phyloP scores from a whole-genome alignment of 2,797 vertebrate genomes.

The Lates japonicus region DNA sequence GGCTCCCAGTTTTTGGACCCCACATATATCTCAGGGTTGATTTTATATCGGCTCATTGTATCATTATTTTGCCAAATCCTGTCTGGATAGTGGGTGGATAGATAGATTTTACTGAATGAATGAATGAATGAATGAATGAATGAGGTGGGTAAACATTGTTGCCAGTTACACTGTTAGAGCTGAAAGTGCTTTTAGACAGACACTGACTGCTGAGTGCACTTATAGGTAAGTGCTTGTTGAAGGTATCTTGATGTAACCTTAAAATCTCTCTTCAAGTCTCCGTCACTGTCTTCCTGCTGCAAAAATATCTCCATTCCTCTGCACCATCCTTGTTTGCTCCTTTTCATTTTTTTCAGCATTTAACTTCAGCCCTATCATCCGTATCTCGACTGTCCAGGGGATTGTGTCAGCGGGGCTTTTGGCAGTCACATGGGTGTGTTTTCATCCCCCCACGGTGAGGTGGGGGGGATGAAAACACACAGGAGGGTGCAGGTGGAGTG shows the following conservation, averaged over 20 bases:
- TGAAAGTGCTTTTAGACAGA: conserved; percentile 17
- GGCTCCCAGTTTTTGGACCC: too few species aligned
- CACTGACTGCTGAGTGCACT: conserved; percentile 9
- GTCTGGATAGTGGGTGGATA: neutral
- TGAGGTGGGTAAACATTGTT: conserved; percentile 1
- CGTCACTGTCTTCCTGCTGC: neutral
- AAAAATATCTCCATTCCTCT: neutral
- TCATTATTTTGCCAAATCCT: neutral
- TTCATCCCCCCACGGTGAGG: neutral
- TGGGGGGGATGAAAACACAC: conserved; percentile 6
- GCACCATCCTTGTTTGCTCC: neutral
- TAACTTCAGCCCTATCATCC: neutral
- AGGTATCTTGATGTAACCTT: conserved; percentile 6
- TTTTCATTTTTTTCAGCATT: neutral
- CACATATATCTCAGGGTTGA: too few species aligned
- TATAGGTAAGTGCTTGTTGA: conserved; percentile 13
- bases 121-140: neutral
- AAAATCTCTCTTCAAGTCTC: neutral
- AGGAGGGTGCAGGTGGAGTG: neutral
- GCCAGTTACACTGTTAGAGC: neutral
- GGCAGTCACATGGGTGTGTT: conserved; percentile 12
- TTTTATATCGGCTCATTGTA: neutral
- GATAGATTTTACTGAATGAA: neutral
- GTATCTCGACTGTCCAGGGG: neutral
- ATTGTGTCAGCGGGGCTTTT: conserved; percentile 12